A percentile compares a stretch with the other conserved stretches of the same genome.
phyloP scores from a whole-genome alignment of 2,113 vertebrate genomes.

The pig (Sus scrofa) region DNA sequence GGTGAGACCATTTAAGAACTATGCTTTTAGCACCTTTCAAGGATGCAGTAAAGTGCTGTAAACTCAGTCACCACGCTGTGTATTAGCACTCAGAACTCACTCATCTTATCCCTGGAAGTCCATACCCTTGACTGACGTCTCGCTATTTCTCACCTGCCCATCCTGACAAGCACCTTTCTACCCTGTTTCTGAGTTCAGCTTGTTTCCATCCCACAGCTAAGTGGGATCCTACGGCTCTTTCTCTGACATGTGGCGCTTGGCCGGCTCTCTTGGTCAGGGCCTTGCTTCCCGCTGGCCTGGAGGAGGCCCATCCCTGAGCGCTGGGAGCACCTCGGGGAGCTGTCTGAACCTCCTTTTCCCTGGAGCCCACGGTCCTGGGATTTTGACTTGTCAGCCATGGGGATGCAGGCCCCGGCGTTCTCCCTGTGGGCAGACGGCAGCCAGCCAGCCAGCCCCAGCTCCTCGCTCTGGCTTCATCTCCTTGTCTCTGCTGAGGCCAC shows the following conservation, averaged over 20 bases:
- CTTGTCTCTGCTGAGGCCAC: background rate
- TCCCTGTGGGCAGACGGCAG: background rate
- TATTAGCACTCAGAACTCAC: background rate
- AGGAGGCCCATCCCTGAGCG: background rate
- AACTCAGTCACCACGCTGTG: background rate
- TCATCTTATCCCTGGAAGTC: background rate
- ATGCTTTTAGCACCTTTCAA: background rate
- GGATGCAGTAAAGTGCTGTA: background rate
- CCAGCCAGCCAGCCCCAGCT: background rate
- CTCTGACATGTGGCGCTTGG: no score
- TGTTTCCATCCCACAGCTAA: background rate
- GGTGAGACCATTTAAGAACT: background rate
- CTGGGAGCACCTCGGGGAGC: no score
- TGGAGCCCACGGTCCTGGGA: background rate
- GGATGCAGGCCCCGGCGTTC: background rate
- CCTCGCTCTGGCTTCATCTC: rapidly evolving
- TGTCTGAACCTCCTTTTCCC: background rate
- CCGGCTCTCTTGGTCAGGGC: background rate
- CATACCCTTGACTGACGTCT: background rate
- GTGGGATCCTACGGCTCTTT: background rate
- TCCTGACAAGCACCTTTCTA: background rate
- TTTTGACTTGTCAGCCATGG: background rate
- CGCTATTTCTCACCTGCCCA: no score
- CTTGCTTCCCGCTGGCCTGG: background rate
- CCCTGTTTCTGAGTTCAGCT: background rate